phyloP scores from a whole-genome alignment of 2,888 invertebrate genomes.

The Cheilosia soror region DNA sequence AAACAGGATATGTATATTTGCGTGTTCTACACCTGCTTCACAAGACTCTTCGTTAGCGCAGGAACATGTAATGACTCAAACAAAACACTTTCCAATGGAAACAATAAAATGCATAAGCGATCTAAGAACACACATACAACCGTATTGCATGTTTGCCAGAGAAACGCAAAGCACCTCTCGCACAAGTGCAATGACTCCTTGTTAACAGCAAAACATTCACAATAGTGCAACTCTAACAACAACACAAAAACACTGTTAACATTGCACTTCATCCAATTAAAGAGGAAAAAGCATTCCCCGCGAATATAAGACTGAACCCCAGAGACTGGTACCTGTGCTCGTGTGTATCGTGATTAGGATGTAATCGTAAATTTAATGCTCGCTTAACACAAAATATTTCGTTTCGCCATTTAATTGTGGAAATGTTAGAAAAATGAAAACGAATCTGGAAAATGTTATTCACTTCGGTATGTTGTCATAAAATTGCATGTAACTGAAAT shows the following conservation, averaged over 20 bases:
- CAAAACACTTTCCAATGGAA: slow-evolving; percentile 44
- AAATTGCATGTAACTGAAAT: slow-evolving; percentile 36
- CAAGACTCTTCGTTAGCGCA: slow-evolving; percentile 18
- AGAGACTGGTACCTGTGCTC: background rate
- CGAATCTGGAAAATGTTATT: slow-evolving; percentile 37
- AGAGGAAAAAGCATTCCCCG: slow-evolving; percentile 12
- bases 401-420: slow-evolving; percentile 64
- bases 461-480: slow-evolving; percentile 49
- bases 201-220: slow-evolving; percentile 62
- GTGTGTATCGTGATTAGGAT: slow-evolving; percentile 61
- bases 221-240: slow-evolving; percentile 9
- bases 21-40: slow-evolving; percentile 1
- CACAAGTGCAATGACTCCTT: slow-evolving; percentile 64
- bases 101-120: slow-evolving; percentile 45
- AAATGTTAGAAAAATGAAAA: slow-evolving; percentile 34
- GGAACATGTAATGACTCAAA: slow-evolving; percentile 22
- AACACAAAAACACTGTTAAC: slow-evolving; percentile 46
- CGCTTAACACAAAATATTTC: slow-evolving; percentile 62
- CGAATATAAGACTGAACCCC: slow-evolving; percentile 10
- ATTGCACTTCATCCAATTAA: slow-evolving; percentile 69
- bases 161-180: slow-evolving; percentile 43
- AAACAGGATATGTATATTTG: background rate
- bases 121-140: slow-evolving; percentile 38
- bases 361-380: slow-evolving; percentile 68
- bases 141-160: slow-evolving; percentile 29